Percentiles rank a stretch among this genome's conserved stretches.
These are phyloP conservation scores for Globia sparganii DNA, from an alignment of 2,888 invertebrate species.

Conservation along the genomic window DNA sequence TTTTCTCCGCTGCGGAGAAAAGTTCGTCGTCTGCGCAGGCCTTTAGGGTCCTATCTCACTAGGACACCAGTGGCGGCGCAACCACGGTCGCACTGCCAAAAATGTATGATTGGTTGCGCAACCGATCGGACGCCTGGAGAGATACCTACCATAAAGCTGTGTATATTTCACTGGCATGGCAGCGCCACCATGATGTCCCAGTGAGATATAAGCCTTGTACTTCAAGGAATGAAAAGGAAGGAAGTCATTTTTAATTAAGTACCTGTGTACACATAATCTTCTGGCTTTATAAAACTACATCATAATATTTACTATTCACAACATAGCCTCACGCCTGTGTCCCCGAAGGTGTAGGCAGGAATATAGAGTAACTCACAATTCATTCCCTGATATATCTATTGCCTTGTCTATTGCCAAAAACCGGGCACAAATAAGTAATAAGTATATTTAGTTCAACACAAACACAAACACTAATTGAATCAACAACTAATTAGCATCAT, in stretches of 20 bases:
- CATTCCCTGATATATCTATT: neutral
- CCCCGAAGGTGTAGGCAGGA: neutral
- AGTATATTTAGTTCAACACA: neutral
- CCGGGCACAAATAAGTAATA: neutral
- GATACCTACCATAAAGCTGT: too few relatives aligned
- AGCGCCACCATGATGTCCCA: too few relatives aligned
- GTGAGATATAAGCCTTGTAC: too few relatives aligned
- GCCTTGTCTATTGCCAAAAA: neutral
- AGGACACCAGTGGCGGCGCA: too few relatives aligned
- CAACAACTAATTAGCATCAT: neutral
- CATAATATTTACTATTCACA: neutral
- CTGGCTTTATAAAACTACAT: neutral
- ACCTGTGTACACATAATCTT: neutral
- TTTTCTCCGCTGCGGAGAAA: too few relatives aligned
- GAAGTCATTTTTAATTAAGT: neutral
- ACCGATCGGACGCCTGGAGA: too few relatives aligned
- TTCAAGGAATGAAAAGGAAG: neutral
- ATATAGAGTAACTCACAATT: neutral
- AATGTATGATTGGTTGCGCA: too few relatives aligned
- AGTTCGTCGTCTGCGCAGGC: too few relatives aligned
- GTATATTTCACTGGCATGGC: too few relatives aligned
- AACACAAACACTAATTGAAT: neutral
- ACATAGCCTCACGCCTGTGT: neutral
- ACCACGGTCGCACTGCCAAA: too few relatives aligned
- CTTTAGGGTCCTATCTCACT: too few relatives aligned